Evolutionary conservation across 2,888 invertebrate genomes (phyloP).

Genomic region (Dexiosoma caninum): DNA sequence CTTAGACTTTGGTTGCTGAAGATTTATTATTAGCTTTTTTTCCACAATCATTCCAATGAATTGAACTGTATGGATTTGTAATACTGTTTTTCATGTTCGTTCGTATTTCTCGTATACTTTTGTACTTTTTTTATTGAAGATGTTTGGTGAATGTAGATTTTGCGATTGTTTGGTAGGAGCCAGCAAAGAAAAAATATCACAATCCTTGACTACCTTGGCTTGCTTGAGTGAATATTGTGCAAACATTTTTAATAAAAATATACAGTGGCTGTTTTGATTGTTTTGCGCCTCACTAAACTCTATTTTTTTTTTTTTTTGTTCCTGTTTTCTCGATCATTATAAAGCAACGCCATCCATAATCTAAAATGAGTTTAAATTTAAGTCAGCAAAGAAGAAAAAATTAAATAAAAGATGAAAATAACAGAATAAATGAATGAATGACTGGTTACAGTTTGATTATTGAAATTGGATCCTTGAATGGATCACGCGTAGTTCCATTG

Average conservation of each 20-base stretch:
- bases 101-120: not conserved
- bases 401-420: slow-evolving; percentile 22
- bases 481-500: slow-evolving; percentile 61
- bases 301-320: slow-evolving; percentile 8
- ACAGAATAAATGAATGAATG: slow-evolving; percentile 61
- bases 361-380: slow-evolving; percentile 40
- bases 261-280: slow-evolving; percentile 57
- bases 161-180: slow-evolving; percentile 5
- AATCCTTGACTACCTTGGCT: slow-evolving; percentile 42
- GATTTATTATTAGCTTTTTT: not conserved
- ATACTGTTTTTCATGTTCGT: slow-evolving; percentile 17
- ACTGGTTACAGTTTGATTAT: slow-evolving; percentile 59
- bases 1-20: slow-evolving; percentile 16
- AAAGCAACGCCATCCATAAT: slow-evolving; percentile 44
- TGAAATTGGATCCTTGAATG: slow-evolving; percentile 65
- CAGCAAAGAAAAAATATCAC: slow-evolving; percentile 7
- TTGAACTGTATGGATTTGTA: slow-evolving; percentile 33
- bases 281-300: slow-evolving; percentile 57
- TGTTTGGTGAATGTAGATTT: slow-evolving; percentile 35
- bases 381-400: not conserved
- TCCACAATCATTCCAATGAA: slow-evolving; percentile 51
- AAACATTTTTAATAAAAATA: slow-evolving; percentile 47
- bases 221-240: slow-evolving; percentile 48
- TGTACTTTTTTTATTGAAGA: not conserved
- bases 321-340: slow-evolving; percentile 35